Evolutionary conservation across 2,113 vertebrate species (phyloP), one percentile per base, ranked within the genome.

Genomic region (Dissostichus mawsoni): DNA sequence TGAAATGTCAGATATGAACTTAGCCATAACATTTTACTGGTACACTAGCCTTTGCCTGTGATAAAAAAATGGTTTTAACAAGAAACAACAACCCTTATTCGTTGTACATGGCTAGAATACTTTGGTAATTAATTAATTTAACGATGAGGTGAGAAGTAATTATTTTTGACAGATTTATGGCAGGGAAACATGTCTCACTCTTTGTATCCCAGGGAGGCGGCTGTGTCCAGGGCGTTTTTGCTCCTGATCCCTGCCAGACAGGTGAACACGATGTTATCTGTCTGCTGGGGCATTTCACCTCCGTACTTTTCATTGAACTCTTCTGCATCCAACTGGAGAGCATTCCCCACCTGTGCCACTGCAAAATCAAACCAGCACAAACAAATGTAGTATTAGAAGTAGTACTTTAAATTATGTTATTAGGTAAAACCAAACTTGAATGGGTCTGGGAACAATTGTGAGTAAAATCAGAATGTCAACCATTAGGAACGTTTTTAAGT

Each of bases 171-270:
- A 61, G 29, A 74, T 14, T 50, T 11, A 36, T 11, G 44, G 8
- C 20, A 53, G 41, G 4, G 53, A 58, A 62, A 57, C 36, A 11
- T 12, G 11, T 72, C 94, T 92, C 52, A 99, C 98, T 95, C 96
- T 86, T 85, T 94, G 90, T 96, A 99, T 89, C 98, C 97, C 89
- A 99, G 89, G 57, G 95, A 95, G 0, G 11, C 1, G 23, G 97
- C 97, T 62, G 91, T 88, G 66, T 81, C 70, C 10, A 98, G 51
- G 13, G 98, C 97, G 23, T 69, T 92, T 89, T 95, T 95, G 92
- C 97, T 98, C 87, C 98, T 94, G 45, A 96, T 78, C 78, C 98
- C 97, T 12, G 95, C 95, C 85, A 96, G 90, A 89, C 97, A 99
- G 52, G 95, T 96, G 87, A 99, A 99, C 50, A 99, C 94, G 13